Evolutionary conservation across 1,140 invertebrate genomes (phyloP), one percentile per base, ranked within the genome.

Genomic region (Nautilus pompilius): DNA sequence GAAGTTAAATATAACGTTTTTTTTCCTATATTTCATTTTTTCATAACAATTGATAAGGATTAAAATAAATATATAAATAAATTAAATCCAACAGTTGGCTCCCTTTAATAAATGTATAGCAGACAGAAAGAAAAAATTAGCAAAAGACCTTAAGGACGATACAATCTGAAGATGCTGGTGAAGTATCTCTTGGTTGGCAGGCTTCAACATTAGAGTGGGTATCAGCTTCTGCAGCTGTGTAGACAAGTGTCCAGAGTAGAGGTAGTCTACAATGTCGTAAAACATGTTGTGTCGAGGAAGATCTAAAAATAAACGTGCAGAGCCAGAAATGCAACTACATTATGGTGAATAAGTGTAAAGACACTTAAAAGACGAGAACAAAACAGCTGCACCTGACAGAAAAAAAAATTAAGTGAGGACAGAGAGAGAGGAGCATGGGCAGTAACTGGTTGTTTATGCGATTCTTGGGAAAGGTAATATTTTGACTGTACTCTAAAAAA

Each of bases 261-360:
- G 64, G 65, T 72, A 83, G 59, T 81, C 77, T 6, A 83, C 66
- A 22, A 83, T 72, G 65, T 83, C 81, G 68, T 79, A 83, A 56
- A 83, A 83, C 41, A 83, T 76, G 46, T 79, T 81, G 24, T 74
- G 68, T 45, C 80, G 61, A 8, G 81, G 78, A 45, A 83, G 63
- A 60, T 70, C 80, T 82, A 67, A 32, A 67, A 74, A 15, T 15
- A 41, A 41, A 41, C 13, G 36, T 15, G 0, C 13, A 41, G 36
- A 41, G n/a, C 13, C 13, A 41, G 13, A 15, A 41, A 15, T 41
- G 13, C 36, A 41, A 41, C n/a, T 41, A 41, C 36, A 41, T 13
- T 15, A n/a, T 41, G 36, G 36, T 15, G n/a, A 1, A 41, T 53
- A 26, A n/a, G n/a, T 22, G 22, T 53, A n/a, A 1, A 13, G 24